Conservation (phyloP, 2,888 invertebrate species). For the Cryptus viduatorius region DNA sequence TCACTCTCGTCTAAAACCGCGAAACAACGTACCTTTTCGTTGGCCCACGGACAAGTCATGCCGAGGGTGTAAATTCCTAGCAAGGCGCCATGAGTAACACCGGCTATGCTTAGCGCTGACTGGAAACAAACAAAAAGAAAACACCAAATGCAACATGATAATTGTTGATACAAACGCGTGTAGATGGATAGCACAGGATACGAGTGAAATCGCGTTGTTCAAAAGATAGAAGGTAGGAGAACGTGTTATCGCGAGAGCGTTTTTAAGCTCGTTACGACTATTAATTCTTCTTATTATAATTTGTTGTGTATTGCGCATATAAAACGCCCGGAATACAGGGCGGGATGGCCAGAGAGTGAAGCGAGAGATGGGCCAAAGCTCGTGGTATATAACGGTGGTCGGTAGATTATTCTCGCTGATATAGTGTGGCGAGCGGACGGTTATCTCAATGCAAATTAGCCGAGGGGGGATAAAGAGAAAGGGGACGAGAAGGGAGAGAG, state of each 20-base stretch:
- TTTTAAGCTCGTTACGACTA: constrained; percentile 62
- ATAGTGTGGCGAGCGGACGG: constrained; percentile 64
- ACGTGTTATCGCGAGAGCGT: constrained; percentile 10
- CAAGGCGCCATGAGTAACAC: constrained; percentile 88
- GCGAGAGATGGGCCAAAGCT: constrained; percentile 38
- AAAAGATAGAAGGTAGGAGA: not conserved
- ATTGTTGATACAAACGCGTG: not conserved
- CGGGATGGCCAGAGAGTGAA: constrained; percentile 8
- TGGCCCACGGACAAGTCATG: constrained; percentile 88
- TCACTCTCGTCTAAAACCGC: not conserved
- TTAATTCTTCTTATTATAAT: constrained; percentile 64
- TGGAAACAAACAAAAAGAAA: constrained; percentile 11
- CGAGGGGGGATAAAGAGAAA: constrained; percentile 38
- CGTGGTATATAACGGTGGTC: constrained; percentile 31
- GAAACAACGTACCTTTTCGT: constrained; percentile 82
- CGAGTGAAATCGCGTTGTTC: constrained; percentile 10
- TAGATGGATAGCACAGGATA: not conserved
- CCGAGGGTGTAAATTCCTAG: constrained; percentile 89
- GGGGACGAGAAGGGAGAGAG: constrained; percentile 14
- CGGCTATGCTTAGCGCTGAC: constrained; percentile 85
- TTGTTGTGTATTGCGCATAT: constrained; percentile 39
- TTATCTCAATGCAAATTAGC: constrained; percentile 69
- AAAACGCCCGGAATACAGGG: not conserved
- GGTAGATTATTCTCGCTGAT: constrained; percentile 64
- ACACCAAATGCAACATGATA: not conserved